A percentile compares a stretch with the other conserved stretches of the same genome.
Conservation (phyloP, 2,888 invertebrate species). For the Leptarthrus brevirostris region DNA sequence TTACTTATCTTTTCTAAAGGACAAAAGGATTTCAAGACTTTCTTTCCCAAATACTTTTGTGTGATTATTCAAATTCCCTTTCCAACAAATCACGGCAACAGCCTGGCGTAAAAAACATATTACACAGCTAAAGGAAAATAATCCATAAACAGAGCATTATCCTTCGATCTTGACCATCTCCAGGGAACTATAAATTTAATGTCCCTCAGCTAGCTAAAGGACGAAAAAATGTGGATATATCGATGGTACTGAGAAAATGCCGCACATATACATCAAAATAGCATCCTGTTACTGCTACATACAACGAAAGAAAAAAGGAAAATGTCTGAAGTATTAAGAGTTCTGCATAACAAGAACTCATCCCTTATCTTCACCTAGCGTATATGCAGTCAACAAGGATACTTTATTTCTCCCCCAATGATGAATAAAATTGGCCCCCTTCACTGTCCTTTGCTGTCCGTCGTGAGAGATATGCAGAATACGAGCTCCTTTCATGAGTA, state of each 20-base stretch:
- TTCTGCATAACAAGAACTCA: slow-evolving; percentile 36
- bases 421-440: slow-evolving; percentile 17
- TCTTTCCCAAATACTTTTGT: not conserved
- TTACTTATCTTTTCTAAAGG: slow-evolving; percentile 11
- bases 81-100: slow-evolving; percentile 39
- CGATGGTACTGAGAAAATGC: not conserved
- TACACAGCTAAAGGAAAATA: slow-evolving; percentile 50
- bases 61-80: slow-evolving; percentile 41
- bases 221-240: slow-evolving; percentile 41
- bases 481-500: slow-evolving; percentile 14
- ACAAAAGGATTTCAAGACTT: slow-evolving; percentile 6
- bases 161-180: slow-evolving; percentile 59
- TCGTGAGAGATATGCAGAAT: slow-evolving; percentile 18
- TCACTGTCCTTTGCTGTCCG: not conserved
- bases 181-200: slow-evolving; percentile 67
- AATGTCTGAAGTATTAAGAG: slow-evolving; percentile 17
- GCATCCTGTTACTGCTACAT: not conserved
- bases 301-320: not conserved
- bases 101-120: slow-evolving; percentile 39
- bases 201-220: slow-evolving; percentile 56
- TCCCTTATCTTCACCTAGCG: slow-evolving; percentile 30
- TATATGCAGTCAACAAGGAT: slow-evolving; percentile 17
- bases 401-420: slow-evolving; percentile 44
- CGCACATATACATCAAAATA: not conserved
- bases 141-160: slow-evolving; percentile 57